A percentile compares a stretch with the other conserved stretches of the same genome.
Evolutionary conservation across 1,140 invertebrate genomes (phyloP).

Genomic region (Venturia canescens): DNA sequence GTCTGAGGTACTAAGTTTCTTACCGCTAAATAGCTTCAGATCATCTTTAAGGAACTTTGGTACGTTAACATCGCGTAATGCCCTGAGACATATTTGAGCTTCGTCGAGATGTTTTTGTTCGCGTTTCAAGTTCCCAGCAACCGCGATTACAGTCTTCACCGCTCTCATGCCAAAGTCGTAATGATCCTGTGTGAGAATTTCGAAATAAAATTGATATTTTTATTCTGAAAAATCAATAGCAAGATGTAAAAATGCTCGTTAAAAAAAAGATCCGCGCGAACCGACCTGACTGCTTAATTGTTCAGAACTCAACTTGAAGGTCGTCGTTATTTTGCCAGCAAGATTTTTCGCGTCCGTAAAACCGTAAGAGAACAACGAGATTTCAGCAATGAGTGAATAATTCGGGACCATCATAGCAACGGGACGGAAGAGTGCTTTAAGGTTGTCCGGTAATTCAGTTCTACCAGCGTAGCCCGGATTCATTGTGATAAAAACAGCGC

Average conservation of each 20-base stretch:
- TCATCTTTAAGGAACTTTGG: conserved; percentile 86
- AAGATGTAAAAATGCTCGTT: too few species aligned
- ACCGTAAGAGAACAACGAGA: conserved; percentile 84
- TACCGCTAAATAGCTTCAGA: conserved; percentile 82
- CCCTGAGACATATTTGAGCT: conserved; percentile 78
- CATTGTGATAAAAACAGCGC: conserved; percentile 87
- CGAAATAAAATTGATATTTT: background rate
- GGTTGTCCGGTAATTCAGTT: conserved; percentile 85
- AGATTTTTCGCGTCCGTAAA: conserved; percentile 81
- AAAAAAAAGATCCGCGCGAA: background rate
- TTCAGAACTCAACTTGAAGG: conserved; percentile 84
- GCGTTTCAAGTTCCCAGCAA: conserved; percentile 83
- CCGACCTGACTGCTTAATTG: conserved; percentile 81
- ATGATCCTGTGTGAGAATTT: conserved; percentile 73
- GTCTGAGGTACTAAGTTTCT: too few species aligned
- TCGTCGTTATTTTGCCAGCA: conserved; percentile 85
- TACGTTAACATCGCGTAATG: conserved; percentile 85
- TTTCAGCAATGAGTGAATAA: conserved; percentile 85
- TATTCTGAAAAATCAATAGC: background rate
- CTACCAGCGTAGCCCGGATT: conserved; percentile 86
- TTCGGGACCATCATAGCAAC: conserved; percentile 89
- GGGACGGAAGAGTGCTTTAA: conserved; percentile 85
- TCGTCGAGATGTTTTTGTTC: conserved; percentile 82
- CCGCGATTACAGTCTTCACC: conserved; percentile 82
- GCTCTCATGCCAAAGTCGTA: conserved; percentile 79